Evolutionary conservation across 2,888 invertebrate species (phyloP).

Genomic region (Calliscelio sp.): DNA sequence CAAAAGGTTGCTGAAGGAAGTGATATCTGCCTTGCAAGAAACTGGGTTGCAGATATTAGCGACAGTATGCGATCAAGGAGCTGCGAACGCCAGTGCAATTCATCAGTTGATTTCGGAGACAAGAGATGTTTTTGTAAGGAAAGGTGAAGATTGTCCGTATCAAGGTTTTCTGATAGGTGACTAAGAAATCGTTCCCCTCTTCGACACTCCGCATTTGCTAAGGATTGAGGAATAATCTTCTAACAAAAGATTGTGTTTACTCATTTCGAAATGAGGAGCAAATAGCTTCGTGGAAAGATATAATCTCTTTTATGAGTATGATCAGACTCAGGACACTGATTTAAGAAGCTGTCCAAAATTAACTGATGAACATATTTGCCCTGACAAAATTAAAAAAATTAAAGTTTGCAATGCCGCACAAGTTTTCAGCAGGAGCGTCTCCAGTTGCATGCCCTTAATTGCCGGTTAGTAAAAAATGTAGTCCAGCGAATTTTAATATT

Average conservation of each 20-base stretch:
- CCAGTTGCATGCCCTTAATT: not conserved
- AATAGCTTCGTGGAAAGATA: conserved; percentile 3
- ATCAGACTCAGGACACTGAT: not conserved
- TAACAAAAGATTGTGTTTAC: not conserved
- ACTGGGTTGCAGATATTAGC: conserved; percentile 17
- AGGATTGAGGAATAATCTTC: conserved; percentile 13
- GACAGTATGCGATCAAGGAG: conserved; percentile 37
- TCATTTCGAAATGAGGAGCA: not conserved
- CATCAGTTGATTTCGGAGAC: not conserved
- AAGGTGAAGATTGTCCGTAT: not conserved
- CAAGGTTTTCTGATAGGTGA: not conserved
- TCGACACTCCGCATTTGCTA: conserved; percentile 7
- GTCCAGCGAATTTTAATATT: not conserved
- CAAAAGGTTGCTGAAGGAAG: conserved; percentile 14
- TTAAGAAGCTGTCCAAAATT: not conserved
- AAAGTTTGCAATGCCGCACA: not conserved
- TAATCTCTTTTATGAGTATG: not conserved
- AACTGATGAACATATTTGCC: not conserved
- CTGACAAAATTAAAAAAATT: not conserved
- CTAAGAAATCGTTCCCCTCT: conserved; percentile 3
- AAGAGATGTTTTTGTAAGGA: not conserved
- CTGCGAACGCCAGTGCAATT: conserved; percentile 9
- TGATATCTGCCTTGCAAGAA: not conserved
- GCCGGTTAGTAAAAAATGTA: not conserved
- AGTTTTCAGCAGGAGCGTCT: conserved; percentile 3